Evolutionary conservation across 1,140 invertebrate genomes (phyloP), one percentile per base, ranked within the genome.

Genomic region (Prorops nasuta): DNA sequence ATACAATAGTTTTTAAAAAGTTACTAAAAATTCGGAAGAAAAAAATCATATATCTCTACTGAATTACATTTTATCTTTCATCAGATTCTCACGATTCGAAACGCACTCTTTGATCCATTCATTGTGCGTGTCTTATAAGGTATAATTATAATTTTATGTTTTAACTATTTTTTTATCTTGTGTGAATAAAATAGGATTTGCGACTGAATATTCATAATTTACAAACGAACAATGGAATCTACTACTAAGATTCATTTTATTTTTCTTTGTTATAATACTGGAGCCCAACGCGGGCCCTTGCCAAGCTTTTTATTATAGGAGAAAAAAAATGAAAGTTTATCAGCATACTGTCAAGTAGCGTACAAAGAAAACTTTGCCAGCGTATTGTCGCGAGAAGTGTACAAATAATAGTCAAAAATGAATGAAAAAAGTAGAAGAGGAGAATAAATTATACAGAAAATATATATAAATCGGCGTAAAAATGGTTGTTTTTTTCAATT

Each of bases 21-120:
- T n/a, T n/a, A n/a, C n/a, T n/a, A n/a, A n/a, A n/a, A n/a, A n/a
- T n/a, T n/a, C n/a, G n/a, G n/a, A n/a, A n/a, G n/a, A n/a, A n/a
- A 48, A 51, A 46, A 41, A 49, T 34, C 21, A 49, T 14, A 19
- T 31, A 34, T 41, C 22, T n/a, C 28, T 64, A 60, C 53, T 63
- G 60, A 63, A 60, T 64, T 68, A 61, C 61, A 66, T 58, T 66
- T 67, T 52, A 58, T n/a, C n/a, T n/a, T n/a, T n/a, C n/a, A n/a
- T n/a, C n/a, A n/a, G n/a, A n/a, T n/a, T n/a, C n/a, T n/a, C n/a
- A n/a, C n/a, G n/a, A n/a, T n/a, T n/a, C n/a, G n/a, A n/a, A n/a
- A n/a, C n/a, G n/a, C n/a, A n/a, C n/a, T n/a, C n/a, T n/a, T n/a
- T n/a, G n/a, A n/a, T n/a, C n/a, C 63, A 59, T 54, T 53, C 54